Evolutionary conservation across 2,888 invertebrate genomes (phyloP), one percentile per base, ranked within the genome.

Genomic region (Drosophila pullipes): DNA sequence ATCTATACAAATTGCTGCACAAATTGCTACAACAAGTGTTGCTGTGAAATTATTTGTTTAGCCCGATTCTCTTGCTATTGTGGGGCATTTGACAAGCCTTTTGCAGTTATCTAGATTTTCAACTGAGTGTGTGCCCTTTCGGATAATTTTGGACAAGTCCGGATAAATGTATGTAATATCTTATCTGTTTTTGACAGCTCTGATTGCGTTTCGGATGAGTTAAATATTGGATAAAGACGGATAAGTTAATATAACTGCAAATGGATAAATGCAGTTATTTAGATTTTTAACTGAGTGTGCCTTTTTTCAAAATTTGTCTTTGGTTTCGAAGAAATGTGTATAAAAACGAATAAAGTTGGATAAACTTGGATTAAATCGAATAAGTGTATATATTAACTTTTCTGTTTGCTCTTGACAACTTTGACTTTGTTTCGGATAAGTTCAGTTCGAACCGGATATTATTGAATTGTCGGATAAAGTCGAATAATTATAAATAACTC

Each of bases 1-100:
- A 75, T 76, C 65, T 66, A 52, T 61, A 65, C 71, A 55, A 67
- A 76, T 55, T 13, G 35, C 13, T 61, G 49, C 76, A 76, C 71
- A 55, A 67, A 76, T 52, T 16, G 35, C 35, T 64, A 53, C 76
- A 76, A 61, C 44, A 47, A 47, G 47, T 47, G 25, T 25, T 70
- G 52, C 61, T 64, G 59, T 55, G 62, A 76, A 67, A 67, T 72
- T 53, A 47, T 58, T 64, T 64, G 71, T 30, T 70, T 60, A 69
- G 39, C 53, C 68, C 41, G 69, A 41, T 68, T 49, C 39, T 49
- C n/a, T n/a, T 7, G 50, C 31, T 11, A 3, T n/a, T 31, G 22
- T 25, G 49, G 22, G 22, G 18, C 37, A 9, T 47, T 47, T 41
- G 28, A 6, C 11, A 39, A 9, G 31, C 25, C 57, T 63, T 25